Percentiles rank a stretch among this genome's conserved stretches.
These are phyloP conservation scores for Xestia ashworthii DNA, from an alignment of 2,888 invertebrate genomes.

Conservation along the genomic window DNA sequence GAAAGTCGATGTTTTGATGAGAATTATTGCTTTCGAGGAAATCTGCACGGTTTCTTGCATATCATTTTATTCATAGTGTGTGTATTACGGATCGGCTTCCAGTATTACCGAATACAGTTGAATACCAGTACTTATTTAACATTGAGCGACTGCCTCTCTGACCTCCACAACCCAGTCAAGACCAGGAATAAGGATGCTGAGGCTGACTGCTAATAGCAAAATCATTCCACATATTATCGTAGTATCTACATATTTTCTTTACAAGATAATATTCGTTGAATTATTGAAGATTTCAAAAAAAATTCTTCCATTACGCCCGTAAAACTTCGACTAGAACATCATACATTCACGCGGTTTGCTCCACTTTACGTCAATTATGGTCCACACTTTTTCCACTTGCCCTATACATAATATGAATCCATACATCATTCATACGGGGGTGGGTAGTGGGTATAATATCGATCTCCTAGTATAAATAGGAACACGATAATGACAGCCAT, in stretches of 20 bases:
- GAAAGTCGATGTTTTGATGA: neutral
- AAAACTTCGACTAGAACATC: neutral
- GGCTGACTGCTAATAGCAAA: neutral
- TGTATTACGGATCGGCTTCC: no score
- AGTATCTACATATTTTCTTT: neutral
- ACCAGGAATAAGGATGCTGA: neutral
- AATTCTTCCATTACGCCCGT: neutral
- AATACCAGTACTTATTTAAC: no score
- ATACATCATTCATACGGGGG: slow-evolving; percentile 23
- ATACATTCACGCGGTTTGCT: neutral
- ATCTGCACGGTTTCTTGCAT: neutral
- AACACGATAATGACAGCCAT: slow-evolving; percentile 27
- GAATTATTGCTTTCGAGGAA: neutral
- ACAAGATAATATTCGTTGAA: neutral
- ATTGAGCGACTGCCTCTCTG: no score
- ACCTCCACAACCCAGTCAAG: no score
- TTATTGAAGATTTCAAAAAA: neutral
- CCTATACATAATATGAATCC: neutral
- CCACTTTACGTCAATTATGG: slow-evolving; percentile 4
- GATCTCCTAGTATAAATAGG: slow-evolving; percentile 50
- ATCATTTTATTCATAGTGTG: neutral
- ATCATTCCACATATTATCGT: neutral
- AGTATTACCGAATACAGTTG: no score
- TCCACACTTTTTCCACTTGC: slow-evolving; percentile 1
- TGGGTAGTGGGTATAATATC: slow-evolving; percentile 35